Evolutionary conservation across 2,888 invertebrate genomes (phyloP), one percentile per base, ranked within the genome.

Genomic region (Heliconius ismenius): DNA sequence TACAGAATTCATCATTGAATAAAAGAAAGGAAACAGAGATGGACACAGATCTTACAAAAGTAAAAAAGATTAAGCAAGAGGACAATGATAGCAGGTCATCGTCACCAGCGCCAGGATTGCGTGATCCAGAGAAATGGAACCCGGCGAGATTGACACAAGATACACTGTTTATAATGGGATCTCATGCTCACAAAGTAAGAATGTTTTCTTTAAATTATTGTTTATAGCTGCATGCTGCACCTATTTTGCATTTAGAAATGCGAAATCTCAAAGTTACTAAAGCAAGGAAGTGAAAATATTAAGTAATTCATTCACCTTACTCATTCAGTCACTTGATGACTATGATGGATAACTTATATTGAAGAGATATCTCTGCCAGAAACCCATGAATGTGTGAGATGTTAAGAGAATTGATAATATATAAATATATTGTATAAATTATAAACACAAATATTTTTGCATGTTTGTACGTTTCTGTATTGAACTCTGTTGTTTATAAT

Each of bases 121-220:
- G 95, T 82, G 95, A 95, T 65, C 92, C 93, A 0, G 95, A 96
- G 65, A 96, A 97, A 90, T 97, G 97, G 97, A 96, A 97, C 85
- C 96, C 97, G 1, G 95, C 95, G 0, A 91, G 97, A 81, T 94
- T 97, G 43, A 95, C 94, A n/a, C 91, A 95, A 74, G 96, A 96
- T n/a, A 97, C 97, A 0, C 86, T 96, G 70, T 97, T 97, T 87
- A 96, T 97, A 70, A 97, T 97, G 96, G 97, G 97, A 39, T 96
- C 97, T 78, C 96, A 96, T 88, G 96, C 96, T 63, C 96, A 96
- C 86, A 96, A 96, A 90, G 94, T 94, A 86, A 82, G 77, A 74
- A 74, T 72, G 4, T 15, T 62, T n/a, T 58, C 9, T 58, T 58
- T n/a, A 58, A 28, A 28, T 28, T 28, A 28, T 28, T 3, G 2